Conservation (phyloP, 2,113 vertebrate genomes). For the Festucalex cinctus region DNA sequence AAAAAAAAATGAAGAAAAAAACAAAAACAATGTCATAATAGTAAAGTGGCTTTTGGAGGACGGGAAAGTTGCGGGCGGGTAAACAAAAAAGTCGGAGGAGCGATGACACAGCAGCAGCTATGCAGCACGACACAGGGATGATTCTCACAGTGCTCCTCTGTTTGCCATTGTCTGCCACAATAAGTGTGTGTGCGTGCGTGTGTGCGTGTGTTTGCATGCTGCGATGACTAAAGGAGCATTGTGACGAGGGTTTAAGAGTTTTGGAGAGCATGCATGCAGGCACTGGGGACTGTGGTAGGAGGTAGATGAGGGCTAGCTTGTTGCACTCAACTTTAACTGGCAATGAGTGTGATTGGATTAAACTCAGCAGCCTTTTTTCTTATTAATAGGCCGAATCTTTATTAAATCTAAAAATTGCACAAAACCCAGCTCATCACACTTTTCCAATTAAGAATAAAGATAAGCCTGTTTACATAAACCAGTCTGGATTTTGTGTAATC, state of each 20-base stretch:
- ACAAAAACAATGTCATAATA: constrained; percentile 61
- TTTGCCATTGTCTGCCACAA: constrained; percentile 56
- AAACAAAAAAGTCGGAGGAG: constrained; percentile 50
- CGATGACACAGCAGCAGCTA: constrained; percentile 36
- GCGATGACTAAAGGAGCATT: constrained; percentile 44
- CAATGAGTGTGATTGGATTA: neutral
- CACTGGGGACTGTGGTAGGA: constrained; percentile 16
- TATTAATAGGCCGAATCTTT: neutral
- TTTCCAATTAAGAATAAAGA: neutral
- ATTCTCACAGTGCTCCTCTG: constrained; percentile 42
- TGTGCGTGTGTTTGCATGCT: constrained; percentile 25
- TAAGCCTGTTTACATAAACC: neutral
- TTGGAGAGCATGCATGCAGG: constrained; percentile 34
- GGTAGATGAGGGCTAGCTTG: constrained; percentile 9
- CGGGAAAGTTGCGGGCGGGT: constrained; percentile 39
- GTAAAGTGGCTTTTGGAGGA: constrained; percentile 59
- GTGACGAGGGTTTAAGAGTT: constrained; percentile 48
- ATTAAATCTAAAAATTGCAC: neutral
- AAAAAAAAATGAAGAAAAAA: too few relatives aligned
- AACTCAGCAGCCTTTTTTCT: neutral
- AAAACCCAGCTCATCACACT: neutral
- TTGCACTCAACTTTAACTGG: neutral
- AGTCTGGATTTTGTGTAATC: neutral
- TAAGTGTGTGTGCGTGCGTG: constrained; percentile 46
- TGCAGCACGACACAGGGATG: constrained; percentile 44